Evolutionary conservation across 2,797 vertebrate genomes (phyloP).

Genomic region (Bovichtus variegatus): DNA sequence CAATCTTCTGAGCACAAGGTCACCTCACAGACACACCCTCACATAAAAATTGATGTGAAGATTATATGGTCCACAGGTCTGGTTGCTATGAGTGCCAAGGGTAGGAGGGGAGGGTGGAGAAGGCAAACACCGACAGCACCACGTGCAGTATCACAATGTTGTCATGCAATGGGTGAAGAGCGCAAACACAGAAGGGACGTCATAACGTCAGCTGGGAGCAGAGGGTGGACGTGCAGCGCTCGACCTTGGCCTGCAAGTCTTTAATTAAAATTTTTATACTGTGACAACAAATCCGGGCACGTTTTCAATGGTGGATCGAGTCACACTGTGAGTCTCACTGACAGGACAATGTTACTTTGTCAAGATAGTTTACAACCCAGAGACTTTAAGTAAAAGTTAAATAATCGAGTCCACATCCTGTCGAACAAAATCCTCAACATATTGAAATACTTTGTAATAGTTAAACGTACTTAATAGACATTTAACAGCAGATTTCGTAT

Average conservation of each 20-base stretch:
- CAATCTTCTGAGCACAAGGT: slow-evolving; percentile 29
- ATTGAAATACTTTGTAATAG: neutral
- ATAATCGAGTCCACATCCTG: neutral
- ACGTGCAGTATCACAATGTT: neutral
- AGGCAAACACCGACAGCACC: neutral
- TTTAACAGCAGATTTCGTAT: neutral
- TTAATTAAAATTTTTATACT: slow-evolving; percentile 40
- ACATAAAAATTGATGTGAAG: slow-evolving; percentile 15
- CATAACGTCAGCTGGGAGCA: neutral
- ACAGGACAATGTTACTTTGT: neutral
- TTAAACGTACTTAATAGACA: neutral
- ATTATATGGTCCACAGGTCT: slow-evolving; percentile 6
- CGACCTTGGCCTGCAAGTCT: neutral
- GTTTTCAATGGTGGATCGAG: neutral
- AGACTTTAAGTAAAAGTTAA: neutral
- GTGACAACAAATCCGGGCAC: slow-evolving; percentile 1
- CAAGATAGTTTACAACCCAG: slow-evolving; percentile 10
- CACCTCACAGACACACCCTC: neutral
- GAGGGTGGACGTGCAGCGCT: neutral
- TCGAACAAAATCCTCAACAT: neutral
- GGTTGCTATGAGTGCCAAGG: slow-evolving; percentile 14
- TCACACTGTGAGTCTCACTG: slow-evolving; percentile 30
- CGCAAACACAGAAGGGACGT: neutral
- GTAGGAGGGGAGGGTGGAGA: neutral
- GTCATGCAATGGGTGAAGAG: neutral